Evolutionary conservation across 2,888 invertebrate genomes (phyloP).

Genomic region (Hoplodrina ambigua): DNA sequence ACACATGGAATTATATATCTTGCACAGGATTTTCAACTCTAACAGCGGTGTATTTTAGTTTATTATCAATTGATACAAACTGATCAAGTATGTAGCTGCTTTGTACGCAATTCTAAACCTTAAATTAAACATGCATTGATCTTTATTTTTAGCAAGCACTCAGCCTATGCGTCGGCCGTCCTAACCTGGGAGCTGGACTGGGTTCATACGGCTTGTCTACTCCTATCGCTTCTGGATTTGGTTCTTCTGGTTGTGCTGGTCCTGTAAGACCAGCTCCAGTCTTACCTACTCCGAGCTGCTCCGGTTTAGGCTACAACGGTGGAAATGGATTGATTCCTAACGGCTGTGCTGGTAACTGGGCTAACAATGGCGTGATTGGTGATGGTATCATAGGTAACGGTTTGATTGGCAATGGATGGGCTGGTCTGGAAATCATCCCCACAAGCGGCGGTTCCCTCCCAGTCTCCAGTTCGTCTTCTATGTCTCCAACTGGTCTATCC

Average conservation of each 20-base stretch:
- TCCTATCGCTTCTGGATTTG: conserved; percentile 2
- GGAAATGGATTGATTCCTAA: no score
- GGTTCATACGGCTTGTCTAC: conserved; percentile 22
- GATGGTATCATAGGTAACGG: no score
- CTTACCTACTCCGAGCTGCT: not conserved
- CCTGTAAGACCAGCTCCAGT: not conserved
- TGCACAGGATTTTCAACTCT: no score
- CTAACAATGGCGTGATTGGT: no score
- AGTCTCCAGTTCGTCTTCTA: conserved; percentile 38
- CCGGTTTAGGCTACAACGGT: conserved; percentile 13
- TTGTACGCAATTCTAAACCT: no score
- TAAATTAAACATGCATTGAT: no score
- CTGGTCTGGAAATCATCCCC: conserved; percentile 28
- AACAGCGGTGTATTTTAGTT: no score
- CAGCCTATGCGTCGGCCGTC: conserved; percentile 25
- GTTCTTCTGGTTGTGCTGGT: not conserved
- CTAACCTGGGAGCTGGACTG: conserved; percentile 1
- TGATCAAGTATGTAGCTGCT: no score
- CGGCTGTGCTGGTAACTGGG: no score
- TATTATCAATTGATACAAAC: no score
- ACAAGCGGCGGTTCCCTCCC: conserved; percentile 54
- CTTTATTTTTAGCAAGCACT: conserved; percentile 32
- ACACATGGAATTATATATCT: no score
- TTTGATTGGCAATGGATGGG: no score
- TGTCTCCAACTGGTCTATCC: conserved; percentile 50